phyloP scores from a whole-genome alignment of 2,797 vertebrate species.

The Gymnoscopelus microlampas region DNA sequence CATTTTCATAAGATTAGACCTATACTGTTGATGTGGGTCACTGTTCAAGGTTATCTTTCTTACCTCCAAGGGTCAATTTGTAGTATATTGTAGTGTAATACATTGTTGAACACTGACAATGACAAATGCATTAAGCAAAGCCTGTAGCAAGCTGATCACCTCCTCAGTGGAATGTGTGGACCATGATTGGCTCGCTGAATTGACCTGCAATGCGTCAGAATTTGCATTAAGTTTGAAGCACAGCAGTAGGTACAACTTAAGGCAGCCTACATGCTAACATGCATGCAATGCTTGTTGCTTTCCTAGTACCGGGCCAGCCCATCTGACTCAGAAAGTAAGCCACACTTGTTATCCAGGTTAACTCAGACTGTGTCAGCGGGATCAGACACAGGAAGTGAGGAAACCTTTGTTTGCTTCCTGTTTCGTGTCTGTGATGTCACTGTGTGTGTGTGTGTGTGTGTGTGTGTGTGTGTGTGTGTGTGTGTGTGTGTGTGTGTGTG shows the following conservation, averaged over 20 bases:
- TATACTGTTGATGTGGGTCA: too few relatives aligned
- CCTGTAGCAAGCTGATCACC: too few relatives aligned
- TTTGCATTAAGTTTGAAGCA: neutral
- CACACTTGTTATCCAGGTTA: slow-evolving; percentile 15
- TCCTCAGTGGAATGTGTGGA: neutral
- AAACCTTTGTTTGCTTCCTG: slow-evolving; percentile 72
- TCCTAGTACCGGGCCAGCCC: neutral
- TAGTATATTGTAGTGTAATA: too few relatives aligned
- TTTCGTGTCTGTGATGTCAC: slow-evolving; percentile 74
- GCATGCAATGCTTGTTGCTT: neutral
- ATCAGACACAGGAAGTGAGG: slow-evolving; percentile 67
- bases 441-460: slow-evolving; percentile 2
- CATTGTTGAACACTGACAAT: too few relatives aligned
- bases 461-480: slow-evolving; percentile 2
- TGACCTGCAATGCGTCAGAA: neutral
- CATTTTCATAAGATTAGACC: too few relatives aligned
- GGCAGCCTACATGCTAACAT: neutral
- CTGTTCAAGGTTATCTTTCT: too few relatives aligned
- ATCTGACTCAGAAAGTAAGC: slow-evolving; percentile 5
- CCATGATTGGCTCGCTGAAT: neutral
- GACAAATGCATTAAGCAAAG: too few relatives aligned
- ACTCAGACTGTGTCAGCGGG: slow-evolving; percentile 40
- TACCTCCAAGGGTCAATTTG: too few relatives aligned
- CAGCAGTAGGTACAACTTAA: neutral
- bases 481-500: slow-evolving; percentile 1